Base-by-base conservation (phyloP, 2,113 vertebrate species). In the Bagarius yarrelli region DNA sequence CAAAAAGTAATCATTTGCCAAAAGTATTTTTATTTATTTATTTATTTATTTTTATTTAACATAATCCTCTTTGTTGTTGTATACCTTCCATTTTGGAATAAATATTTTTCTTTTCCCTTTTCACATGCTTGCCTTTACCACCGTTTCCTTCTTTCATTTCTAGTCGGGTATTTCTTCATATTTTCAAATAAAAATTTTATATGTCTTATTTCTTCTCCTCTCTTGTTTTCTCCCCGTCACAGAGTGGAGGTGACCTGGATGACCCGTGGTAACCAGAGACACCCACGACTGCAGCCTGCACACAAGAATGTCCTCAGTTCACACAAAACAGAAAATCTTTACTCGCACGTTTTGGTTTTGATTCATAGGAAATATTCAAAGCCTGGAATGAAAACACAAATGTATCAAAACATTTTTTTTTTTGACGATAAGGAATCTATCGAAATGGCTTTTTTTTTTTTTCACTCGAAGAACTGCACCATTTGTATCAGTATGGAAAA, bases 221-320 rank as follows among this genome's bases (percentile, higher is more conserved):
- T 92, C 92, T 91, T 84, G 61, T 81, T 86, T 87, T 84, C 80
- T 81, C 76, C 64, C 60, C 94, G 88, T 89, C 91, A 87, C 95
- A 99, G 98, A 97, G 91, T 89, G 95, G 95, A 92, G 95, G 95
- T 89, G 98, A 99, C 92, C 93, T 98, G 92, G 98, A 99, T 92
- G 97, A 99, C 94, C 95, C 96, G 89, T 99, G 96, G 96, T 99
- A 98, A 95, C 95, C 93, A 75, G 79, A 90, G 88, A 85, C 85
- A 87, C 67, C 76, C 83, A 84, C 44, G 74, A 80, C 83, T 80
- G 64, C 78, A 47, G 63, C 73, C 83, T 84, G 74, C 83, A 92
- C 92, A 85, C 91, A 92, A 93, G 85, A 85, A 85, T 86, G 85
- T 83, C 94, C 94, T 95, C 94, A 91, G 92, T 95, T 94, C 94